Percentiles rank a stretch among this genome's conserved stretches.
These are phyloP conservation scores for Notolabrus celidotus DNA, from an alignment of 2,797 vertebrate genomes.

Conservation along the genomic window DNA sequence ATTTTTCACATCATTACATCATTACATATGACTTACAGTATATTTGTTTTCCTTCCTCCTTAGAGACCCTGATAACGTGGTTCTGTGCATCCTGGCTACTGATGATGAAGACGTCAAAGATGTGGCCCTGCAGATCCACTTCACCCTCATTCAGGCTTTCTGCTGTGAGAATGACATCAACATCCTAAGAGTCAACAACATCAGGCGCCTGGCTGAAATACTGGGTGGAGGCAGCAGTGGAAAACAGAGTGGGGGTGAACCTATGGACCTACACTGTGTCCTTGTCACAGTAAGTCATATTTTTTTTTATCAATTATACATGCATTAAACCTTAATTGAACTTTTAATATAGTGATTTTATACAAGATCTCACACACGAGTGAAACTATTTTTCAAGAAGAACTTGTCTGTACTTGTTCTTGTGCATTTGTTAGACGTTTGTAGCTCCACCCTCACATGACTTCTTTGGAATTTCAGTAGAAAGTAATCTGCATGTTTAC, in stretches of 20 bases:
- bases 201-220: constrained; percentile 89
- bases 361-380: constrained; percentile 5
- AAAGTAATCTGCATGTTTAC: constrained; percentile 19
- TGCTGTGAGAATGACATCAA: constrained; percentile 97
- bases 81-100: constrained; percentile 91
- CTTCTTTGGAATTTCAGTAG: constrained; percentile 52
- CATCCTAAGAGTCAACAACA: constrained; percentile 93
- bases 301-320: not conserved
- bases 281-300: constrained; percentile 90
- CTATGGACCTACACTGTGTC: constrained; percentile 94
- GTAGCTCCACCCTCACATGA: constrained; percentile 53
- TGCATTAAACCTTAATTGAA: not conserved
- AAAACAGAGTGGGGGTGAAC: constrained; percentile 82
- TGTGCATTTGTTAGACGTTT: constrained; percentile 44
- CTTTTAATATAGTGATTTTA: not conserved
- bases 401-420: constrained; percentile 70
- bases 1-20: no score
- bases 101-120: constrained; percentile 93
- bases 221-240: constrained; percentile 79
- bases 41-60: not conserved
- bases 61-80: constrained; percentile 95
- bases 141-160: constrained; percentile 97
- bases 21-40: not conserved
- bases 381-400: constrained; percentile 43
- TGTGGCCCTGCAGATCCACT: constrained; percentile 96